phyloP scores from a whole-genome alignment of 2,888 invertebrate genomes.

The Idaea straminata region DNA sequence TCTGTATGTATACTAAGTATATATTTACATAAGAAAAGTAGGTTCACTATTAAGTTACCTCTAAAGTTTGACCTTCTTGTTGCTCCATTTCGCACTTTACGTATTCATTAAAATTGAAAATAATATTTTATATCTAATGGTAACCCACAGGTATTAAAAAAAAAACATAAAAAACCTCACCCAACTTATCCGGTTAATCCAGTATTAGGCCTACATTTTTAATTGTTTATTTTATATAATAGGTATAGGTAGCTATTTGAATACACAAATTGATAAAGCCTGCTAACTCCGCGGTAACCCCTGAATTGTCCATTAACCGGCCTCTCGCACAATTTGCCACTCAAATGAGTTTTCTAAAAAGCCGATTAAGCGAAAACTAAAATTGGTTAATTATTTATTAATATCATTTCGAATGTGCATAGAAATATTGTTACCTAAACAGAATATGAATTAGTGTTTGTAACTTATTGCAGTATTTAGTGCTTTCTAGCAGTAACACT shows the following conservation, averaged over 20 bases:
- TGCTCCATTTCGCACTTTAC: too few species aligned
- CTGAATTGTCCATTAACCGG: slow-evolving; percentile 53
- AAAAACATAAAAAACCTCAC: too few species aligned
- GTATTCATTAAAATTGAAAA: too few species aligned
- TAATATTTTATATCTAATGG: too few species aligned
- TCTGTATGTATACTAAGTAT: too few species aligned
- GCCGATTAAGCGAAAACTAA: slow-evolving; percentile 77
- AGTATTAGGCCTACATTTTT: background rate
- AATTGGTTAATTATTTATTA: slow-evolving; percentile 73
- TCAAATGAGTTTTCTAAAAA: slow-evolving; percentile 78
- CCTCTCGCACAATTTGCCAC: slow-evolving; percentile 69
- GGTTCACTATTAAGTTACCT: too few species aligned
- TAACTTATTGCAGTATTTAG: background rate
- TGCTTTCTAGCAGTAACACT: too few species aligned
- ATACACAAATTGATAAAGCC: slow-evolving; percentile 22
- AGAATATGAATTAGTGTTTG: background rate
- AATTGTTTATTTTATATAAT: slow-evolving; percentile 4
- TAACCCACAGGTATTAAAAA: too few species aligned
- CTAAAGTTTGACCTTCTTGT: too few species aligned
- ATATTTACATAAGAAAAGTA: too few species aligned
- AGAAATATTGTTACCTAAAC: slow-evolving; percentile 31
- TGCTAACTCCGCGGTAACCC: slow-evolving; percentile 39
- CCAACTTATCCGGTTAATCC: background rate
- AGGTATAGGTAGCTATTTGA: slow-evolving; percentile 6
- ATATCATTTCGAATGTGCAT: slow-evolving; percentile 40